These are phyloP conservation scores for Agrilus biguttatus DNA, from an alignment of 2,888 invertebrate species.

Conservation along the genomic window DNA sequence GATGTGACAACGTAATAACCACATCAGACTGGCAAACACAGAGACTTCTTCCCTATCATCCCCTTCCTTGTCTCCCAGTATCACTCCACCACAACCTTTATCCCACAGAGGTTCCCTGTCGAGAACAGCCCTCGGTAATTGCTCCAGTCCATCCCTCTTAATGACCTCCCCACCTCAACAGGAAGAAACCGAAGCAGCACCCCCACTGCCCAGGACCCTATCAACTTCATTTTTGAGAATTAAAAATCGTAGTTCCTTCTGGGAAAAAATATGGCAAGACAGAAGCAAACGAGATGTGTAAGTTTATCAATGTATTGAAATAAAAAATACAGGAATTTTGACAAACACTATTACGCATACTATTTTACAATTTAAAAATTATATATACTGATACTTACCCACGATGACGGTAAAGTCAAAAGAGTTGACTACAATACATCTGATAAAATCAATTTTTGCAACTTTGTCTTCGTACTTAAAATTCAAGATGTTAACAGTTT, in stretches of 20 bases:
- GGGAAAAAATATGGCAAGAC: constrained; percentile 72
- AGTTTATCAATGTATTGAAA: constrained; percentile 28
- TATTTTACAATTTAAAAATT: too few species aligned
- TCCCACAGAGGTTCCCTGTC: constrained; percentile 26
- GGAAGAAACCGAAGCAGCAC: constrained; percentile 29
- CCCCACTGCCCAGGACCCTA: constrained; percentile 26
- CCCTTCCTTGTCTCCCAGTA: constrained; percentile 19
- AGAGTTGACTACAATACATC: too few species aligned
- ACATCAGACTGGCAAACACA: constrained; percentile 23
- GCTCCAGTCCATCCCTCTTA: constrained; percentile 44
- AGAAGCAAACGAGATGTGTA: constrained; percentile 53
- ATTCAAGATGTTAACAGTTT: too few species aligned
- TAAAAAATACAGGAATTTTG: too few species aligned
- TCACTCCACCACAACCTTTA: constrained; percentile 17
- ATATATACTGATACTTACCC: too few species aligned
- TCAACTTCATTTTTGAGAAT: constrained; percentile 70
- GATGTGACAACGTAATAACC: not conserved
- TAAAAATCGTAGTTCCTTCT: constrained; percentile 64
- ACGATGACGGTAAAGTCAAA: too few species aligned
- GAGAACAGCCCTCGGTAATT: constrained; percentile 26
- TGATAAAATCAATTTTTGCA: too few species aligned
- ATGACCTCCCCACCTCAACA: constrained; percentile 33
- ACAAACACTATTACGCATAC: too few species aligned
- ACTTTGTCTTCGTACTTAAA: too few species aligned
- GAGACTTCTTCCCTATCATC: constrained; percentile 12